Evolutionary conservation across 1,140 invertebrate species (phyloP).

Genomic region (Drosophila malerkotliana): DNA sequence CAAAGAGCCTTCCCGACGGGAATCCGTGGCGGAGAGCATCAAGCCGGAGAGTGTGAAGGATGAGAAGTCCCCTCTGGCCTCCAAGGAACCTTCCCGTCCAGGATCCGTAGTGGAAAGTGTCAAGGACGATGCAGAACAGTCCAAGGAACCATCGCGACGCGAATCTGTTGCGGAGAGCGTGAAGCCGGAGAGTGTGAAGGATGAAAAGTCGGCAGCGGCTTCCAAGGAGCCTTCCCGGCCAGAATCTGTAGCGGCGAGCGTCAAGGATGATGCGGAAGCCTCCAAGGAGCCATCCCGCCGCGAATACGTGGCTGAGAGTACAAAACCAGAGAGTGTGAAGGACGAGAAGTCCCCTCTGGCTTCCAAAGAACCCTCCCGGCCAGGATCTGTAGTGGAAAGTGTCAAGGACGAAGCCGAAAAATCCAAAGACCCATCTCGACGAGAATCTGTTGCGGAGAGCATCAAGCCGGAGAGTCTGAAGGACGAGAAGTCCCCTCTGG

Average conservation of each 20-base stretch:
- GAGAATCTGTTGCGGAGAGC: conserved; percentile 22
- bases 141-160: conserved; percentile 13
- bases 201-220: conserved; percentile 26
- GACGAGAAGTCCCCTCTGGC: conserved; percentile 3
- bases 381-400: conserved; percentile 48
- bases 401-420: conserved; percentile 18
- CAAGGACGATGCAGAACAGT: conserved; percentile 9
- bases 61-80: conserved; percentile 17
- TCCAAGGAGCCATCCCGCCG: conserved; percentile 2
- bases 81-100: conserved; percentile 11
- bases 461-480: conserved; percentile 10
- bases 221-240: conserved; percentile 36
- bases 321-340: conserved; percentile 8
- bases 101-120: conserved; percentile 13
- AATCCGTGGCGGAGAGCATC: conserved; percentile 5
- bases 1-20: neutral
- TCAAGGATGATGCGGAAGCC: conserved; percentile 26
- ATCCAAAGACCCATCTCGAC: conserved; percentile 7
- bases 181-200: conserved; percentile 13
- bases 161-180: conserved; percentile 33
- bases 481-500: conserved; percentile 39
- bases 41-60: conserved; percentile 9
- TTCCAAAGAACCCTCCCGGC: conserved; percentile 52
- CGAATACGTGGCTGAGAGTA: conserved; percentile 33
- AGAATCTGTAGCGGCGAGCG: conserved; percentile 22